These are phyloP conservation scores for Rhombomys opimus DNA, from an alignment of 2,113 vertebrate genomes.

Conservation along the genomic window DNA sequence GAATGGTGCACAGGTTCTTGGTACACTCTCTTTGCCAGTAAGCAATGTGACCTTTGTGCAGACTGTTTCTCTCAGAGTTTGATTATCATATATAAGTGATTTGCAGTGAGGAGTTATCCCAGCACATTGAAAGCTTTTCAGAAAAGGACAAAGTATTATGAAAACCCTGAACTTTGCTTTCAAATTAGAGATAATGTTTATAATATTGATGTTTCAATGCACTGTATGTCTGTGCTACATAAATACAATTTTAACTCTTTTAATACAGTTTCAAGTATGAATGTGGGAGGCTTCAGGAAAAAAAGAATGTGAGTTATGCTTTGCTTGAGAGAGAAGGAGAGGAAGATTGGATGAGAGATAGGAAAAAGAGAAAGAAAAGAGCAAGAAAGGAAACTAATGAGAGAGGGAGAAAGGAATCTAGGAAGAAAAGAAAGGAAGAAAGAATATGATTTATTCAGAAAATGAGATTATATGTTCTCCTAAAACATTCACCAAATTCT, in stretches of 20 bases:
- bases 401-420: neutral
- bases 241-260: neutral
- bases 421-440: neutral
- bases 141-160: neutral
- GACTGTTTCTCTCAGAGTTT: neutral
- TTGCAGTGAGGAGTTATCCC: neutral
- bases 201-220: neutral
- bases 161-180: neutral
- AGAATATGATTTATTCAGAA: neutral
- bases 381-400: rapidly evolving
- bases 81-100: neutral
- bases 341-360: neutral
- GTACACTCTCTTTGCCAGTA: neutral
- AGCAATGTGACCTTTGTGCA: neutral
- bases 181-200: neutral
- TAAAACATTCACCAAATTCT: neutral
- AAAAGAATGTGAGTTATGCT: no score
- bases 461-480: neutral
- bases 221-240: neutral
- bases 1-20: neutral
- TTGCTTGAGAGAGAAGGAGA: neutral
- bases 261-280: neutral
- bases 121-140: neutral
- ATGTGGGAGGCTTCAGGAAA: no score
- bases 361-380: neutral